Evolutionary conservation across 2,113 vertebrate genomes (phyloP).

Genomic region (Notiomystis cincta): DNA sequence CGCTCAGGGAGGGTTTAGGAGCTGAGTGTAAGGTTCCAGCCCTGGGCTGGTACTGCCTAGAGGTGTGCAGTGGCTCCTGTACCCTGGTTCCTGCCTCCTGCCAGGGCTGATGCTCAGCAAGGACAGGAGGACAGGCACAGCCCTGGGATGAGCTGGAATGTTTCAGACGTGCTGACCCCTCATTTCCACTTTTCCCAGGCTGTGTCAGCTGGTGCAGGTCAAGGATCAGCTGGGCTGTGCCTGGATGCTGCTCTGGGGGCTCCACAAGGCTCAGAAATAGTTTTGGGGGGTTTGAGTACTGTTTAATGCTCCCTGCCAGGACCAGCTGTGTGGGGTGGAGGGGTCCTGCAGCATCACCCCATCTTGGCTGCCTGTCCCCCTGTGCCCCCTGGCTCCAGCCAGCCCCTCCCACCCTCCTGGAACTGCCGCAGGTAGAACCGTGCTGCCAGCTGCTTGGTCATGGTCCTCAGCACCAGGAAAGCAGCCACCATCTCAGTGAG

Average conservation of each 20-base stretch:
- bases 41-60: background rate
- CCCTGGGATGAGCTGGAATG: rapidly evolving
- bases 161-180: background rate
- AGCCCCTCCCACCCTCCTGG: background rate
- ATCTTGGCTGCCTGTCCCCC: background rate
- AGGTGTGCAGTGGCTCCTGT: background rate
- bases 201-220: too few species aligned
- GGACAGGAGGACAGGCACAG: background rate
- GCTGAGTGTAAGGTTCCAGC: background rate
- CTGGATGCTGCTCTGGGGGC: rapidly evolving
- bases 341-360: background rate
- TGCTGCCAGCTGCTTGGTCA: slow-evolving; percentile 75
- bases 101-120: background rate
- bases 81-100: background rate
- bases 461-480: slow-evolving; percentile 71
- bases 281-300: rapidly evolving
- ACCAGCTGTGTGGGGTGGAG: rapidly evolving
- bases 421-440: slow-evolving; percentile 78
- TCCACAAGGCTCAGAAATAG: background rate
- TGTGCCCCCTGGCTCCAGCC: rapidly evolving
- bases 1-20: background rate
- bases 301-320: background rate
- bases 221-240: rapidly evolving
- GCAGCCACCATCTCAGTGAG: slow-evolving; percentile 66
- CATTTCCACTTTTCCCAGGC: background rate